A percentile compares a stretch with the other conserved stretches of the same genome.
phyloP scores from a whole-genome alignment of 2,113 vertebrate species.

The Hymenochirus boettgeri region DNA sequence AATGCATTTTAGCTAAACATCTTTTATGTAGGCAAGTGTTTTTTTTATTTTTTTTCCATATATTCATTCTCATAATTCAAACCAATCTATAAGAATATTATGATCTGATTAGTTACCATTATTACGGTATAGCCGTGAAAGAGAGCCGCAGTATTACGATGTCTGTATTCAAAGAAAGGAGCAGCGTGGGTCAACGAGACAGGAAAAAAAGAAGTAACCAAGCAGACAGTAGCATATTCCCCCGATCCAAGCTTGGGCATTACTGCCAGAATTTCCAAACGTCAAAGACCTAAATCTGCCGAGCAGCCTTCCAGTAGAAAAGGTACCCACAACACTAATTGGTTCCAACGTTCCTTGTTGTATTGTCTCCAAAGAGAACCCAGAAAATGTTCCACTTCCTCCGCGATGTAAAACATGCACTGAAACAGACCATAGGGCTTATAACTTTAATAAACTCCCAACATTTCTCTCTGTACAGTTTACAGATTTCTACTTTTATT shows the following conservation, averaged over 20 bases:
- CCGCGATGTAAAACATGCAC: too few relatives aligned
- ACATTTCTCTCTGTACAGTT: constrained; percentile 35
- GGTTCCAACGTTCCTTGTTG: constrained; percentile 47
- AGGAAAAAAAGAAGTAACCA: constrained; percentile 97
- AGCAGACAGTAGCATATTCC: constrained; percentile 99
- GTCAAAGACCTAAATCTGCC: constrained; percentile 99
- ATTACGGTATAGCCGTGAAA: constrained; percentile 97
- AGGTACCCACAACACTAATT: constrained; percentile 74
- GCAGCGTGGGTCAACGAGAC: constrained; percentile 98
- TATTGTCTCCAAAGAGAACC: background rate
- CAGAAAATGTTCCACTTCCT: background rate
- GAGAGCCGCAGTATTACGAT: constrained; percentile 95
- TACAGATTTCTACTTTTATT: constrained; percentile 96
- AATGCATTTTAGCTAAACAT: too few relatives aligned
- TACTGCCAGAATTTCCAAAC: constrained; percentile 98
- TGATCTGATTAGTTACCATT: constrained; percentile 98
- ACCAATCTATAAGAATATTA: too few relatives aligned
- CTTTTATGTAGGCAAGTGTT: too few relatives aligned
- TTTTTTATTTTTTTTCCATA: too few relatives aligned
- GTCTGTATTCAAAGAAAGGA: constrained; percentile 99
- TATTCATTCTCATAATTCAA: too few relatives aligned
- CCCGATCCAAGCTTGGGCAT: constrained; percentile 97
- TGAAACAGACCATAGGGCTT: too few relatives aligned
- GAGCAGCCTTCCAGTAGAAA: constrained; percentile 93
- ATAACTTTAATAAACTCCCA: too few relatives aligned